phyloP scores from a whole-genome alignment of 2,888 invertebrate species.

The Pheosia gnoma region DNA sequence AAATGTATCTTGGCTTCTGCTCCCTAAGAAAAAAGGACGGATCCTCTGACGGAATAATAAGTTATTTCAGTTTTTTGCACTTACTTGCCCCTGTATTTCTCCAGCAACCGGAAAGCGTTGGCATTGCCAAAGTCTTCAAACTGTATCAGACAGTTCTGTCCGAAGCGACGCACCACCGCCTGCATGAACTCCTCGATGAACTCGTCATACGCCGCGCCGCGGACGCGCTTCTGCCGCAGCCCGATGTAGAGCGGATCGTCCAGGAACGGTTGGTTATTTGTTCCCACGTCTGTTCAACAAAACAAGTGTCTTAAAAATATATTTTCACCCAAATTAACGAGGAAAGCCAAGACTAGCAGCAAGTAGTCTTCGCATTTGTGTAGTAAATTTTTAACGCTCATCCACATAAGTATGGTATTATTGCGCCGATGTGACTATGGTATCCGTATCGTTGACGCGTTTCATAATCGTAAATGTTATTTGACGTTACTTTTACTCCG shows the following conservation, averaged over 20 bases:
- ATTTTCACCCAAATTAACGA: too few species aligned
- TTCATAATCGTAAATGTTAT: too few species aligned
- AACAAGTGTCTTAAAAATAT: neutral
- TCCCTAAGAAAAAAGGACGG: too few species aligned
- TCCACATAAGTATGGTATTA: too few species aligned
- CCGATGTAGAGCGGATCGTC: conserved; percentile 98
- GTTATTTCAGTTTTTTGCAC: conserved; percentile 24
- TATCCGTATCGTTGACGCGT: too few species aligned
- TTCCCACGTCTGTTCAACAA: conserved; percentile 89
- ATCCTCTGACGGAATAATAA: too few species aligned
- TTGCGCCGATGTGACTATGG: too few species aligned
- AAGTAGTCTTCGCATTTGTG: too few species aligned
- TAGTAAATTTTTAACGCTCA: too few species aligned
- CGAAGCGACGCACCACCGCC: conserved; percentile 93
- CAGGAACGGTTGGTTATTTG: conserved; percentile 92
- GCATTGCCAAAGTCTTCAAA: conserved; percentile 99
- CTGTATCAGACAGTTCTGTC: conserved; percentile 93
- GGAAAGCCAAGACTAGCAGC: too few species aligned
- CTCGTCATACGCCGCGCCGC: conserved; percentile 94
- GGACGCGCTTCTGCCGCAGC: conserved; percentile 91
- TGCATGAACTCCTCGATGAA: conserved; percentile 99
- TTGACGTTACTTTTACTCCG: too few species aligned
- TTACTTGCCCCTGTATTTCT: conserved; percentile 93
- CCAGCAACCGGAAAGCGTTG: conserved; percentile 97
- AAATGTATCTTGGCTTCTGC: too few species aligned